A percentile compares a stretch with the other conserved stretches of the same genome.
Evolutionary conservation across 1,140 invertebrate genomes (phyloP).

Genomic region (Drosophila sucinea): DNA sequence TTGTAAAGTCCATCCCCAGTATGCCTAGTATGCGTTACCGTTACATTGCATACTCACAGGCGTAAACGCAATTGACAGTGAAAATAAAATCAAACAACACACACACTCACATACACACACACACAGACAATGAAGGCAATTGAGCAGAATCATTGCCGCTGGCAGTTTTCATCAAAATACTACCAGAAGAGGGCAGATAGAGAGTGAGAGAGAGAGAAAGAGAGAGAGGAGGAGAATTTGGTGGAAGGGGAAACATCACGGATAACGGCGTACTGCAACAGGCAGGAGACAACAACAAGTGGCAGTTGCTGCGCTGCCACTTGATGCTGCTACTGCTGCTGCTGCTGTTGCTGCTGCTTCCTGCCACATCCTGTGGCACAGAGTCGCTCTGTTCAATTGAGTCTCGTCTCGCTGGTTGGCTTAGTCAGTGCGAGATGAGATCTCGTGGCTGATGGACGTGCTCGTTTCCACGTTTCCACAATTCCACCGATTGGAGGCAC

Average conservation of each 20-base stretch:
- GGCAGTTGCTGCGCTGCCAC: slow-evolving; percentile 50
- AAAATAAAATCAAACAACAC: slow-evolving; percentile 69
- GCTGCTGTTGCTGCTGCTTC: slow-evolving; percentile 36
- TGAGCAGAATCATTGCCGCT: slow-evolving; percentile 76
- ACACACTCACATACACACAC: slow-evolving; percentile 19
- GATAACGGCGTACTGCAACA: slow-evolving; percentile 55
- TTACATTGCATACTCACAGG: slow-evolving; percentile 62
- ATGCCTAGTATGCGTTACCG: slow-evolving; percentile 4
- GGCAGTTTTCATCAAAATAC: slow-evolving; percentile 69
- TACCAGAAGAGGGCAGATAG: slow-evolving; percentile 18
- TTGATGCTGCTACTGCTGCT: slow-evolving; percentile 25
- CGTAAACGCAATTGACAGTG: slow-evolving; percentile 67
- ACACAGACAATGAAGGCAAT: slow-evolving; percentile 73
- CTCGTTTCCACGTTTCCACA: slow-evolving; percentile 67
- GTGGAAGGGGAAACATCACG: slow-evolving; percentile 8
- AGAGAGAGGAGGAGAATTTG: slow-evolving; percentile 14
- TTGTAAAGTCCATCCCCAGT: slow-evolving; percentile 2
- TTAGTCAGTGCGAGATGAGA: slow-evolving; percentile 82
- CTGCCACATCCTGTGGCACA: slow-evolving; percentile 45
- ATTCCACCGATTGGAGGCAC: slow-evolving; percentile 8
- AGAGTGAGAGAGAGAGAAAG: neutral
- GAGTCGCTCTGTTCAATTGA: slow-evolving; percentile 25
- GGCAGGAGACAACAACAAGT: slow-evolving; percentile 70
- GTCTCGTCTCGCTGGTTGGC: slow-evolving; percentile 51
- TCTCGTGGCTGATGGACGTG: slow-evolving; percentile 83